Conservation (phyloP, 92 coral and sea anemone genomes). For the Anthopleura xanthogrammica region DNA sequence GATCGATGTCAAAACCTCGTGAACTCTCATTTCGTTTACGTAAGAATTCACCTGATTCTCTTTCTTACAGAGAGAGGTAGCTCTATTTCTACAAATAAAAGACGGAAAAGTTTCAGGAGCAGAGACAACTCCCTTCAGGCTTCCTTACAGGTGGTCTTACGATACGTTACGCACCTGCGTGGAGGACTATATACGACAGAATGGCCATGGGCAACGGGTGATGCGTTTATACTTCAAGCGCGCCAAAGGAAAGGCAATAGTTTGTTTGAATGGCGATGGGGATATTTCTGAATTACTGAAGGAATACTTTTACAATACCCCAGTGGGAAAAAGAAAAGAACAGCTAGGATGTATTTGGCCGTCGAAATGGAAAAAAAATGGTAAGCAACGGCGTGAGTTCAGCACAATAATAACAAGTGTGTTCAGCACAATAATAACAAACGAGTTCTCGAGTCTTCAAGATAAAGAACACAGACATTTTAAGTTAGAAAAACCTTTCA, state of each 20-base stretch:
- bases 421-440: no score
- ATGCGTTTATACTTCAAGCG: background rate
- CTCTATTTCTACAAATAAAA: slow-evolving; percentile 28
- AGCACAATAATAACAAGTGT: no score
- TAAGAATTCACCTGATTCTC: background rate
- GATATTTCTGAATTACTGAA: background rate
- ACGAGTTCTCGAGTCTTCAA: no score
- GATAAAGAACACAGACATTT: no score
- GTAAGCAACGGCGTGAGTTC: no score
- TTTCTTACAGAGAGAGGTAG: slow-evolving; percentile 45
- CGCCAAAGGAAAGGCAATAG: background rate
- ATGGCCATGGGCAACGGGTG: background rate
- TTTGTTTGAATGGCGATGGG: background rate
- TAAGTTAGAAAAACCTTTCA: no score
- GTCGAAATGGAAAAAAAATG: no score
- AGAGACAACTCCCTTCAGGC: slow-evolving; percentile 27
- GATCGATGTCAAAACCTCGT: background rate
- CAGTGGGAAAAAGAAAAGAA: background rate
- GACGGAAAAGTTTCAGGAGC: slow-evolving; percentile 44
- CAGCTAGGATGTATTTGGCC: background rate
- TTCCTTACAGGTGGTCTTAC: slow-evolving; percentile 41
- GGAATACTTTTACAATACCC: background rate
- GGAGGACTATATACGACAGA: background rate
- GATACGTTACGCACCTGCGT: slow-evolving; percentile 9
- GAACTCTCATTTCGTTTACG: background rate